phyloP scores from a whole-genome alignment of 1,140 invertebrate genomes.

The Maconellicoccus hirsutus region DNA sequence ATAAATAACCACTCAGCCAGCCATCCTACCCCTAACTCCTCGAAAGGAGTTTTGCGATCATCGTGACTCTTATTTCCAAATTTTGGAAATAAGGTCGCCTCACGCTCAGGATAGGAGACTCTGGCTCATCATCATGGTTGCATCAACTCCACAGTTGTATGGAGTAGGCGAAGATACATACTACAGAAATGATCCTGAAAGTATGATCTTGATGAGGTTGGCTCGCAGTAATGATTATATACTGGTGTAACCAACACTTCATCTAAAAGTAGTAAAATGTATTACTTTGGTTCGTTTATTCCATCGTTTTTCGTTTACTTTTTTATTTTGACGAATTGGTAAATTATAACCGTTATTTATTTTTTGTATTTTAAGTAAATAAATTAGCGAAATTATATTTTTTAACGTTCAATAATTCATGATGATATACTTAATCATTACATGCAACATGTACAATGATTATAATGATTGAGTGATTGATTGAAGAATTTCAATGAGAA shows the following conservation, averaged over 20 bases:
- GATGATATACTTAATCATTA: too few species aligned
- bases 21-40: neutral
- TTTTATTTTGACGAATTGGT: too few species aligned
- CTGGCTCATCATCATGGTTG: neutral
- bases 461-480: too few species aligned
- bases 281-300: neutral
- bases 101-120: neutral
- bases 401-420: too few species aligned
- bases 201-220: neutral
- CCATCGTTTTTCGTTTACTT: too few species aligned
- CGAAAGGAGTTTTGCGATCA: neutral
- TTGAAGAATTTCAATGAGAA: too few species aligned
- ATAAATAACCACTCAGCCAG: neutral
- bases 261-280: neutral
- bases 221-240: neutral
- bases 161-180: conserved; percentile 1
- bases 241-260: neutral
- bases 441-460: too few species aligned
- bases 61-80: neutral
- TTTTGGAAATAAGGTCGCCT: neutral
- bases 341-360: too few species aligned
- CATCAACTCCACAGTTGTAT: neutral
- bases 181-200: conserved; percentile 8
- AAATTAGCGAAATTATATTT: too few species aligned
- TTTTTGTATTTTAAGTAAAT: too few species aligned